Percentiles rank a stretch among this genome's conserved stretches.
These are phyloP conservation scores for Hermetia illucens DNA, from an alignment of 1,140 invertebrate genomes.

Conservation along the genomic window DNA sequence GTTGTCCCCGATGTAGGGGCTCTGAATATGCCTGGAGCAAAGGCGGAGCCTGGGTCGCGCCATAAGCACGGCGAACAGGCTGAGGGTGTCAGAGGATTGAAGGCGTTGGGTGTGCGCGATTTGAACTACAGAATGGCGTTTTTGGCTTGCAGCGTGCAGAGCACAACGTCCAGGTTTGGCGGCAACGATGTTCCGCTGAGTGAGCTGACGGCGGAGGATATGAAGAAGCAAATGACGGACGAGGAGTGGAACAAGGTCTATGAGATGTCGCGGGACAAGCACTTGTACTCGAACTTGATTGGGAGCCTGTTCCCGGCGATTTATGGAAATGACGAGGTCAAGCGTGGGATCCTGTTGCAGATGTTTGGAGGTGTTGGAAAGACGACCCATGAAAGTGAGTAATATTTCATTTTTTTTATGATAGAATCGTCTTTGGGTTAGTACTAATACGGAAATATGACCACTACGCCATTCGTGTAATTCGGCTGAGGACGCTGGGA, in stretches of 20 bases:
- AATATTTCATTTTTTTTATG: not conserved
- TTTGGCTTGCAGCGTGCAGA: constrained; percentile 80
- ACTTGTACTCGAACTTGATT: constrained; percentile 85
- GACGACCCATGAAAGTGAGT: constrained; percentile 69
- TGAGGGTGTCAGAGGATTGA: constrained; percentile 85
- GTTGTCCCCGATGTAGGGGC: constrained; percentile 92
- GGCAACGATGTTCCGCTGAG: constrained; percentile 60
- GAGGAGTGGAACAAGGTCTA: constrained; percentile 93
- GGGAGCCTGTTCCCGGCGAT: constrained; percentile 91
- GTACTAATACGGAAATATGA: too few species aligned
- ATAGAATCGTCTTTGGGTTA: too few species aligned
- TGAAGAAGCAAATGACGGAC: constrained; percentile 89
- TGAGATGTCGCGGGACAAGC: constrained; percentile 90
- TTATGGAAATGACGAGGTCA: constrained; percentile 97
- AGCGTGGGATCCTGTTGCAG: constrained; percentile 89
- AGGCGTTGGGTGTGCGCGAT: constrained; percentile 89
- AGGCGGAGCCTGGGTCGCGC: constrained; percentile 63
- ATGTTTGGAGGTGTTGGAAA: constrained; percentile 96
- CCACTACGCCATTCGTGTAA: too few species aligned
- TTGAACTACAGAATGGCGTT: constrained; percentile 93
- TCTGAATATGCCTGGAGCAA: constrained; percentile 71
- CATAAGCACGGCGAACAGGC: constrained; percentile 56
- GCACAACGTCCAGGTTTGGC: constrained; percentile 74
- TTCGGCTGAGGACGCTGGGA: too few species aligned
- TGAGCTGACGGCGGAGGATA: constrained; percentile 76